Conservation (phyloP, 2,113 vertebrate genomes). For the Pelodiscus sinensis region DNA sequence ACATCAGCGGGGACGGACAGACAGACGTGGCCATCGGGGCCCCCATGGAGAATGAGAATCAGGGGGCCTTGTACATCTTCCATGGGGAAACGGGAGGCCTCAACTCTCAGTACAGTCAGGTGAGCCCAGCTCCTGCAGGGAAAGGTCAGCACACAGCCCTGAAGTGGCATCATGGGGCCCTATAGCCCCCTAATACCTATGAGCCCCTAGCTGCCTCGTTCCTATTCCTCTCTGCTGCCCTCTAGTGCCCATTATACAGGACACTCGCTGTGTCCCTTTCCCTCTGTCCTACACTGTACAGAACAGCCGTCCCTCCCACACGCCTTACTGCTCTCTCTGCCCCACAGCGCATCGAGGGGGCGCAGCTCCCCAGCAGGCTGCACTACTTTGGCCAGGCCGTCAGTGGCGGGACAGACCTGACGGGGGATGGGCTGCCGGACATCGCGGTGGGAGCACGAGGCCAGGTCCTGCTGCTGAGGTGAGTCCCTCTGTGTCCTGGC, state of each 20-base stretch:
- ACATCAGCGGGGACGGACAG: slow-evolving; percentile 84
- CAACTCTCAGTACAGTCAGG: slow-evolving; percentile 73
- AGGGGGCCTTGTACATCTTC: slow-evolving; percentile 85
- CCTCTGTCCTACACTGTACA: neutral
- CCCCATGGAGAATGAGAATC: slow-evolving; percentile 80
- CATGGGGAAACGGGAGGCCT: slow-evolving; percentile 67
- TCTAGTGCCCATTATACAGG: no score
- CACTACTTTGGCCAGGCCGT: slow-evolving; percentile 86
- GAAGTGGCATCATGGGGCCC: neutral
- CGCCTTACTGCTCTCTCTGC: neutral
- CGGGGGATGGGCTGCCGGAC: slow-evolving; percentile 80
- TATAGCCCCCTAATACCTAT: neutral
- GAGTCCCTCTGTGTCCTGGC: neutral
- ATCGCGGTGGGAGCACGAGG: slow-evolving; percentile 82
- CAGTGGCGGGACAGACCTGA: slow-evolving; percentile 81
- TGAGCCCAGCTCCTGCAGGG: neutral
- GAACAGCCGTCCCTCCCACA: no score
- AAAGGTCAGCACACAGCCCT: no score
- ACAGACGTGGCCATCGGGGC: slow-evolving; percentile 86
- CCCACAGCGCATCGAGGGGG: slow-evolving; percentile 77
- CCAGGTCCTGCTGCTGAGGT: slow-evolving; percentile 82
- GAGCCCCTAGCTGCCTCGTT: fast-evolving
- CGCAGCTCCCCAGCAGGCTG: slow-evolving; percentile 31
- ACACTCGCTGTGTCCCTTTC: neutral
- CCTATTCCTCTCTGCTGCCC: no score